phyloP scores from a whole-genome alignment of 2,797 vertebrate species.

The Scyliorhinus canicula region DNA sequence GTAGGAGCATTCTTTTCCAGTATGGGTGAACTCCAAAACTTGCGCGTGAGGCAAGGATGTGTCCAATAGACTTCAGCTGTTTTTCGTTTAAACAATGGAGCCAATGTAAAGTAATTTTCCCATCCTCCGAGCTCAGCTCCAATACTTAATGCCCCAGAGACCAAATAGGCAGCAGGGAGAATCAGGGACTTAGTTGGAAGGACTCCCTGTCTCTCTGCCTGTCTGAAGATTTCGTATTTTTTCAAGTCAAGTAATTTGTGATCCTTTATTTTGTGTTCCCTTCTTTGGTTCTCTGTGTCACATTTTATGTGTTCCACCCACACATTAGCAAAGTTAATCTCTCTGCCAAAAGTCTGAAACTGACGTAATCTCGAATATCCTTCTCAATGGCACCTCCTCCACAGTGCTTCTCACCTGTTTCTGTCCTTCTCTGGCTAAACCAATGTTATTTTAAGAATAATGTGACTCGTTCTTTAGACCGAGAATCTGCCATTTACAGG shows the following conservation, averaged over 20 bases:
- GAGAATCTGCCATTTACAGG: neutral
- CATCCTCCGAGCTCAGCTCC: neutral
- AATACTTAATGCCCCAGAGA: neutral
- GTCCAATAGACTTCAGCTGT: neutral
- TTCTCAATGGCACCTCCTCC: neutral
- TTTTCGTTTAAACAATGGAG: neutral
- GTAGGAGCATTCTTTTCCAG: neutral
- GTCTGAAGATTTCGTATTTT: neutral
- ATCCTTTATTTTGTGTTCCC: neutral
- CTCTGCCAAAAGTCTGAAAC: neutral
- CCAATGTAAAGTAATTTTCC: neutral
- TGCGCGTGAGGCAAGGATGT: neutral
- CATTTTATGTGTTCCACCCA: neutral
- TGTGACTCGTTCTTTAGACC: neutral
- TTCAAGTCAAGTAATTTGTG: neutral
- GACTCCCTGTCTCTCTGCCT: neutral
- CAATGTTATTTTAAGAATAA: constrained; percentile 30
- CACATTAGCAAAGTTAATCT: neutral
- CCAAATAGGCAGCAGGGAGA: neutral
- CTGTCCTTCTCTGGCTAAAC: constrained; percentile 9
- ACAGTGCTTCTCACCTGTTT: neutral
- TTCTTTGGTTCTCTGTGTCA: neutral
- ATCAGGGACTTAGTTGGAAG: neutral
- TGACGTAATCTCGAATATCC: neutral
- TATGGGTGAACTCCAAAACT: neutral